Evolutionary conservation across 1,140 invertebrate species (phyloP).

Genomic region (Atta cephalotes): DNA sequence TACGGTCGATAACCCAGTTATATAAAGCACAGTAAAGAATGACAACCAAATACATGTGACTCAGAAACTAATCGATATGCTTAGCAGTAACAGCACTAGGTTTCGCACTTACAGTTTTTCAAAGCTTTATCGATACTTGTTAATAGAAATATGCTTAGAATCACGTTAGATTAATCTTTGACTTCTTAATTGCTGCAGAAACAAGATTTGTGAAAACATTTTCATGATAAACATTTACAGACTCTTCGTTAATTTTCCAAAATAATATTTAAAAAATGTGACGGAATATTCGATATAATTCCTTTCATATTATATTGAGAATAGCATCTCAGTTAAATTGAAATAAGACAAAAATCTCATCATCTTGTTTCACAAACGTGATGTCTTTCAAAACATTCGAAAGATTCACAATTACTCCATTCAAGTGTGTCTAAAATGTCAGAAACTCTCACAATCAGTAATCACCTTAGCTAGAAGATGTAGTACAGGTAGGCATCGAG

Average conservation of each 20-base stretch:
- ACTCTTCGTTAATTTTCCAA: neutral
- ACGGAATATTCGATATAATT: conserved; percentile 2
- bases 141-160: neutral
- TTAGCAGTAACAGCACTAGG: neutral
- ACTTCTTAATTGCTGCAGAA: neutral
- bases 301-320: neutral
- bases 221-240: neutral
- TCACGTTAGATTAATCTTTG: neutral
- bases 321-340: neutral
- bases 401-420: neutral
- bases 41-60: conserved; percentile 56
- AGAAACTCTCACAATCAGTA: conserved; percentile 13
- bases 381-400: neutral
- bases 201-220: neutral
- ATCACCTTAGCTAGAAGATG: conserved; percentile 1
- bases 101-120: conserved; percentile 30
- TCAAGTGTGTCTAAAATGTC: conserved; percentile 10
- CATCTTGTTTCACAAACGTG: neutral
- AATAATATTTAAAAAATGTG: conserved; percentile 7
- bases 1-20: conserved; percentile 72
- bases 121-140: neutral
- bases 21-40: conserved; percentile 61
- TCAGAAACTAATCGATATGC: conserved; percentile 54
- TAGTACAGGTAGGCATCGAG: conserved; percentile 29
- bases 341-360: neutral